Percentiles rank a stretch among this genome's conserved stretches.
These are phyloP conservation scores for Morone chrysops DNA, from an alignment of 2,113 vertebrate genomes.

Conservation along the genomic window DNA sequence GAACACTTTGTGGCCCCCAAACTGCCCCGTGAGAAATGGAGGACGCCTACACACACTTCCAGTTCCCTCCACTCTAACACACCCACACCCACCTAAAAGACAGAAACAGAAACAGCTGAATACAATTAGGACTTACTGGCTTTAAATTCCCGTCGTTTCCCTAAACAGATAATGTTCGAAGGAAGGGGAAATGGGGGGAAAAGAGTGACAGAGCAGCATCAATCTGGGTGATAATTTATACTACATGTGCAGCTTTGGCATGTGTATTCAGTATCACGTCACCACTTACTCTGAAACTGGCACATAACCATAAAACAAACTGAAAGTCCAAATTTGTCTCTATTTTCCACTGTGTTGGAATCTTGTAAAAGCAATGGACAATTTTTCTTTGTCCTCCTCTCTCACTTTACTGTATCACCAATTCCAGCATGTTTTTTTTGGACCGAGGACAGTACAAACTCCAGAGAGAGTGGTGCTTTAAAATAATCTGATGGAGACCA, in stretches of 20 bases:
- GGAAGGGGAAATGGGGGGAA: neutral
- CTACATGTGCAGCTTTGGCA: conserved; percentile 2
- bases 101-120: conserved; percentile 79
- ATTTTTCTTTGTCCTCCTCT: conserved; percentile 62
- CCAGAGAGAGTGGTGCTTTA: conserved; percentile 29
- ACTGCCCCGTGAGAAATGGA: conserved; percentile 66
- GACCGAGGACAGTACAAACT: conserved; percentile 47
- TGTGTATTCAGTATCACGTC: neutral
- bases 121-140: conserved; percentile 75
- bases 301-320: neutral
- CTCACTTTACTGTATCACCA: conserved; percentile 49
- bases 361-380: conserved; percentile 60
- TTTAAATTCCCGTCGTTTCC: conserved; percentile 72
- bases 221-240: conserved; percentile 3
- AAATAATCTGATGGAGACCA: conserved; percentile 45
- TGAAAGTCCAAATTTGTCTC: neutral
- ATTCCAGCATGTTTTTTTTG: conserved; percentile 70
- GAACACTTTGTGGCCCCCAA: conserved; percentile 35
- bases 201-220: conserved; percentile 9
- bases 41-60: conserved; percentile 59
- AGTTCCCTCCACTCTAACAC: conserved; percentile 41
- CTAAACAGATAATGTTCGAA: conserved; percentile 34
- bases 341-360: conserved; percentile 44
- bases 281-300: neutral
- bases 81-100: conserved; percentile 46